A percentile compares a stretch with the other conserved stretches of the same genome.
Evolutionary conservation across 1,140 invertebrate genomes (phyloP).

Genomic region (Zelostemma sp.): DNA sequence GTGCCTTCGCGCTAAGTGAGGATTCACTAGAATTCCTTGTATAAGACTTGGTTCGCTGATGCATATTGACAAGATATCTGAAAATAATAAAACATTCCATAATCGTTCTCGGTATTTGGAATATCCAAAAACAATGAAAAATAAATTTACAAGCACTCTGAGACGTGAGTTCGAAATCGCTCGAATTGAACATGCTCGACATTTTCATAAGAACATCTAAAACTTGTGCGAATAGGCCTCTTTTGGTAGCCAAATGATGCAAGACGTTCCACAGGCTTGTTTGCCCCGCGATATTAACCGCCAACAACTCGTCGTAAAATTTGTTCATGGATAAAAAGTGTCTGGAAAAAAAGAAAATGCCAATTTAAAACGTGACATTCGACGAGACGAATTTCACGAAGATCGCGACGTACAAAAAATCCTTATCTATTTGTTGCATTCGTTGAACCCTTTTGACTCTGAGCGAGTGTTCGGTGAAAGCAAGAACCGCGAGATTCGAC

Average conservation of each 20-base stretch:
- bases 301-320: constrained; percentile 78
- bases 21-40: constrained; percentile 65
- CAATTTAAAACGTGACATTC: background rate
- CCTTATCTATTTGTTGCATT: constrained; percentile 66
- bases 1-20: constrained; percentile 61
- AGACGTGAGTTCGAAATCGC: constrained; percentile 47
- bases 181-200: constrained; percentile 52
- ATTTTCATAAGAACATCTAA: constrained; percentile 68
- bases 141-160: constrained; percentile 50
- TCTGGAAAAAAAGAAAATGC: constrained; percentile 60
- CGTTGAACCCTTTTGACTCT: constrained; percentile 53
- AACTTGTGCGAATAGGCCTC: constrained; percentile 73
- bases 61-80: constrained; percentile 68
- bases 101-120: no score
- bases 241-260: constrained; percentile 72
- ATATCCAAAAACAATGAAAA: background rate
- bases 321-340: constrained; percentile 78
- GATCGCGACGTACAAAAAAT: constrained; percentile 71
- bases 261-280: constrained; percentile 75
- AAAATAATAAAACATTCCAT: constrained; percentile 31
- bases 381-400: background rate
- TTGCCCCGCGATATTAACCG: constrained; percentile 75
- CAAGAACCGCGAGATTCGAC: constrained; percentile 78
- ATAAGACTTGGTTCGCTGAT: constrained; percentile 67
- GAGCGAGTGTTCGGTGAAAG: constrained; percentile 75